Percentiles rank a stretch among this genome's conserved stretches.
Evolutionary conservation across 2,888 invertebrate species (phyloP).

Genomic region (Celastrina argiolus): DNA sequence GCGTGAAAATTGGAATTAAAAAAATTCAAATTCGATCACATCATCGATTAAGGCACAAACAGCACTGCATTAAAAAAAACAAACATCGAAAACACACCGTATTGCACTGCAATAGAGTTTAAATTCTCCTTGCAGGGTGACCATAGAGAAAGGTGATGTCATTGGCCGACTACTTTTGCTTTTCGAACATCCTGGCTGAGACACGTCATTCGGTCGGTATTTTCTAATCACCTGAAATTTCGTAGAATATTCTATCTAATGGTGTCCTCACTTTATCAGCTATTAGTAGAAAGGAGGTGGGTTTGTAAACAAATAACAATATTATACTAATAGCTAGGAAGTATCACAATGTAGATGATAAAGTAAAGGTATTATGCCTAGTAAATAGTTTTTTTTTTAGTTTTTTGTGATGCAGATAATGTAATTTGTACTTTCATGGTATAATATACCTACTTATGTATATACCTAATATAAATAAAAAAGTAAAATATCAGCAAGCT

Average conservation of each 20-base stretch:
- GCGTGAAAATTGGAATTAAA: no score
- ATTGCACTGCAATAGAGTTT: conserved; percentile 42
- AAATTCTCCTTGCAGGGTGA: conserved; percentile 36
- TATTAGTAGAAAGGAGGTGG: neutral
- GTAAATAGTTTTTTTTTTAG: no score
- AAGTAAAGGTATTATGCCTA: no score
- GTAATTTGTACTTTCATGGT: no score
- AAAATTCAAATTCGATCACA: neutral
- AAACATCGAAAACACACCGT: conserved; percentile 38
- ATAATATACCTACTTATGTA: no score
- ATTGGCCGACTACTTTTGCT: conserved; percentile 71
- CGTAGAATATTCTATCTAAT: neutral
- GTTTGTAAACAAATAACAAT: neutral
- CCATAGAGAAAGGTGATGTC: conserved; percentile 47
- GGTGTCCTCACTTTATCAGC: neutral
- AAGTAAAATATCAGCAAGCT: no score
- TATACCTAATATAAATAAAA: no score
- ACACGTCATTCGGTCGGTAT: conserved; percentile 65
- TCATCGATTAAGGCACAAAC: conserved; percentile 22
- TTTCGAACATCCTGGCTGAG: conserved; percentile 61
- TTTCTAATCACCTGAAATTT: conserved; percentile 52
- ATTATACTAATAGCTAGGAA: no score
- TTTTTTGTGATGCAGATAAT: no score
- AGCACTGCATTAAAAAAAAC: conserved; percentile 29
- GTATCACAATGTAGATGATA: no score